Evolutionary conservation across 2,888 invertebrate genomes (phyloP).

Genomic region (Carcina quercana): DNA sequence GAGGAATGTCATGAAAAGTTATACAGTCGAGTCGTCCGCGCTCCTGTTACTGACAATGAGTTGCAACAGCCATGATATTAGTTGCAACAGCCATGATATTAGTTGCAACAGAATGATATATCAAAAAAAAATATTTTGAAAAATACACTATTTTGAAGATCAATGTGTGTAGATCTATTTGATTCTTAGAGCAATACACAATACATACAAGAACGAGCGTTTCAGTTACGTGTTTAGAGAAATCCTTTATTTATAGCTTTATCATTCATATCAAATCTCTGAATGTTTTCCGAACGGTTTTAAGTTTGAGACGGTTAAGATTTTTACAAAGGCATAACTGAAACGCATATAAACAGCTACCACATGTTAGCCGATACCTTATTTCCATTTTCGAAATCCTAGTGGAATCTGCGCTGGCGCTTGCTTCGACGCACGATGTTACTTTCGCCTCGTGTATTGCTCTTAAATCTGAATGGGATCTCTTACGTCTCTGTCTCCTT

Average conservation of each 20-base stretch:
- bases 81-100: no score
- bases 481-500: conserved; percentile 89
- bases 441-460: conserved; percentile 7
- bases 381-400: no score
- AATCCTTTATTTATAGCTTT: conserved; percentile 5
- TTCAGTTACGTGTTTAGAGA: conserved; percentile 23
- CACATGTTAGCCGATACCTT: no score
- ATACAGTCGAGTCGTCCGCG: conserved; percentile 12
- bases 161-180: neutral
- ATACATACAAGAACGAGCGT: conserved; percentile 10
- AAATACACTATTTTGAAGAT: neutral
- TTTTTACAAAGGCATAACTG: conserved; percentile 21
- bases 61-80: no score
- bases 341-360: conserved; percentile 13
- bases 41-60: no score
- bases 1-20: conserved; percentile 43
- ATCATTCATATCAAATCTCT: conserved; percentile 6
- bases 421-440: no score
- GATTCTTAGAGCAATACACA: conserved; percentile 7
- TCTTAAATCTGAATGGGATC: conserved; percentile 7
- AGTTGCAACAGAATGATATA: no score
- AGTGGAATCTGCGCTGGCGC: no score
- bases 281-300: no score
- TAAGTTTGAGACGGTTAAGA: no score
- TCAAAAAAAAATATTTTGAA: no score